These are phyloP conservation scores for Xyrauchen texanus DNA, from an alignment of 2,113 vertebrate genomes.

Conservation along the genomic window DNA sequence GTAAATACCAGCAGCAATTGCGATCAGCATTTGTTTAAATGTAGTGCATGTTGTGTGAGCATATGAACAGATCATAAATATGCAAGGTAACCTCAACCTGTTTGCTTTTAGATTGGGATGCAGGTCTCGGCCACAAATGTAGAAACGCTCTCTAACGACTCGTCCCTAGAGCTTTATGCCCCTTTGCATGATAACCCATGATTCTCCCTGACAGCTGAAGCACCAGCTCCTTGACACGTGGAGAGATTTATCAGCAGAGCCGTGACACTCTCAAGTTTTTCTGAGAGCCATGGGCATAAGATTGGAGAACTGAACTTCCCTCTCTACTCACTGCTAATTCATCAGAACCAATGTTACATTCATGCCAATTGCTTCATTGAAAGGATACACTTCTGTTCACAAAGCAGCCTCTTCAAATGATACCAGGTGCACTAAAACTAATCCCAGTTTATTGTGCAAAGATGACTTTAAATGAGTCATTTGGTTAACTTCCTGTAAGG, in stretches of 20 bases:
- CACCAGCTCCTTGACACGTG: conserved; percentile 79
- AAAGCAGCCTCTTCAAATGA: background rate
- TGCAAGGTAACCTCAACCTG: background rate
- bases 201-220: conserved; percentile 91
- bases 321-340: conserved; percentile 12
- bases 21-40: background rate
- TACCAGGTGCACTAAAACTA: background rate
- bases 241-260: conserved; percentile 78
- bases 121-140: conserved; percentile 22
- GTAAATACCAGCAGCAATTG: background rate
- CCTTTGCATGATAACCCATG: conserved; percentile 75
- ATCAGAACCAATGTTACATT: conserved; percentile 2
- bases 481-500: too few species aligned
- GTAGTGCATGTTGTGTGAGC: too few species aligned
- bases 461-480: background rate
- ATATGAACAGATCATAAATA: too few species aligned
- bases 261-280: conserved; percentile 70
- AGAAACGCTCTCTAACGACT: conserved; percentile 45
- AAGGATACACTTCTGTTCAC: background rate
- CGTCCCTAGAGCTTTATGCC: conserved; percentile 73
- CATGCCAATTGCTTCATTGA: background rate
- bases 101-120: conserved; percentile 14
- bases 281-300: conserved; percentile 1
- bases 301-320: background rate
- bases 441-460: background rate